Base-by-base conservation (phyloP, 2,797 vertebrate genomes). In the Artibeus lituratus region DNA sequence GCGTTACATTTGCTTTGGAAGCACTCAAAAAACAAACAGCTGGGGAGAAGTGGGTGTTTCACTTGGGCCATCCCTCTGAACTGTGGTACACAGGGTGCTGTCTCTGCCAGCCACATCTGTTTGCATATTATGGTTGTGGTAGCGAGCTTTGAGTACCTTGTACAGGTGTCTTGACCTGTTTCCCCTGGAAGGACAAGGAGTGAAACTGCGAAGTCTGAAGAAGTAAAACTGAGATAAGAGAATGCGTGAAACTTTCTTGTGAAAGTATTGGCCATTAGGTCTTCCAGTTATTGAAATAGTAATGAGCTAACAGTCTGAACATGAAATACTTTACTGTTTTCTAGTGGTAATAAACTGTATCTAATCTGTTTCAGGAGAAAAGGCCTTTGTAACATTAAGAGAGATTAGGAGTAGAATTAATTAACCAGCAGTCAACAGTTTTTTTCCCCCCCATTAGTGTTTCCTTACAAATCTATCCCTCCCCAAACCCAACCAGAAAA, bases 151-250 rank as follows among this genome's bases (percentile, higher is more conserved):
- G 81, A 88, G 92, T 65, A 78, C 44, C 88, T 91, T 59, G 32
- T 83, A 87, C 55, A 95, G 77, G 67, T 90, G 1, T 88, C 84
- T 78, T 69, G 72, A 39, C 77, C 87, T 14, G 29, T 74, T 91
- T 85, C 44, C 42, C 53, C 78, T 22, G 47, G 70, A 84, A 95
- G 81, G 44, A 85, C 49, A 51, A 59, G 83, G 62, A 94, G 39
- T 92, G 87, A 93, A 94, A 92, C 87, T 73, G 10, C 32, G 21
- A 57, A 76, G 73, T 67, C 49, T 92, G 44, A 91, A 81, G 67
- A 95, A 94, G 90, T 86, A 85, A 72, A 91, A 88, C 72, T 90
- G 82, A 80, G 73, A 77, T 72, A 70, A 65, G 85, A 95, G 77
- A 92, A 47, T 26, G 26, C 2, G 12, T 39, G 35, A 42, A 73